These are phyloP conservation scores for Luscinia megarhynchos DNA, from an alignment of 2,797 vertebrate genomes.

Conservation along the genomic window DNA sequence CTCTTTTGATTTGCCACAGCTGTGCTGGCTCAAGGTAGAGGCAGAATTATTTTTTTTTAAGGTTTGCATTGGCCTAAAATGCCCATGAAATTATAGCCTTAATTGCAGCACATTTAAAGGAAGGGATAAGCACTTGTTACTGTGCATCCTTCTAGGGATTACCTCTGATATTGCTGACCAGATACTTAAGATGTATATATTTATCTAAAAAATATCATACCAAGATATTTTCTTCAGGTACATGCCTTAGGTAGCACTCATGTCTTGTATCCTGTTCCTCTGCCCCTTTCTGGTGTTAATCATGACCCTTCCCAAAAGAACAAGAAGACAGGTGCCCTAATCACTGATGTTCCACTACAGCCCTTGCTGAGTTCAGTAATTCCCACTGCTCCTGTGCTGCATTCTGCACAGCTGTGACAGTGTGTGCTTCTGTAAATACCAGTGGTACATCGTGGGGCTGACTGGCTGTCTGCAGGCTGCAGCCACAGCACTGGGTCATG, in stretches of 20 bases:
- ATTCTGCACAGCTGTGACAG: background rate
- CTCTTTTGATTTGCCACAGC: background rate
- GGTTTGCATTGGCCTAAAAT: background rate
- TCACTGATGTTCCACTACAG: background rate
- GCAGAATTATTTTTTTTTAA: background rate
- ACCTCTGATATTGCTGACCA: background rate
- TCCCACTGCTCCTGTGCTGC: background rate
- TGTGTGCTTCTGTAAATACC: fast-evolving
- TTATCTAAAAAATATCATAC: too few relatives aligned
- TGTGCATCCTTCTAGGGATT: background rate
- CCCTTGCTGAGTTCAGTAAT: background rate
- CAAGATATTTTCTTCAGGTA: background rate
- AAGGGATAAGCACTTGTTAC: background rate
- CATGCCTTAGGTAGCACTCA: background rate
- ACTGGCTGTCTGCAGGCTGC: background rate
- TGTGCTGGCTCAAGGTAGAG: background rate
- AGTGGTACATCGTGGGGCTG: fast-evolving
- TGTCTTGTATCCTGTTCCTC: background rate
- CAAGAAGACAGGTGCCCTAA: background rate
- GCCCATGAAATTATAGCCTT: background rate
- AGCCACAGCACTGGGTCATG: fast-evolving
- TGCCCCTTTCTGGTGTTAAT: background rate
- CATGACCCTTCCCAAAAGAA: background rate
- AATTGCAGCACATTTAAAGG: background rate
- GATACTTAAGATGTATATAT: background rate